These are phyloP conservation scores for Dendrocopos noguchii DNA, from an alignment of 2,113 vertebrate genomes.

Conservation along the genomic window DNA sequence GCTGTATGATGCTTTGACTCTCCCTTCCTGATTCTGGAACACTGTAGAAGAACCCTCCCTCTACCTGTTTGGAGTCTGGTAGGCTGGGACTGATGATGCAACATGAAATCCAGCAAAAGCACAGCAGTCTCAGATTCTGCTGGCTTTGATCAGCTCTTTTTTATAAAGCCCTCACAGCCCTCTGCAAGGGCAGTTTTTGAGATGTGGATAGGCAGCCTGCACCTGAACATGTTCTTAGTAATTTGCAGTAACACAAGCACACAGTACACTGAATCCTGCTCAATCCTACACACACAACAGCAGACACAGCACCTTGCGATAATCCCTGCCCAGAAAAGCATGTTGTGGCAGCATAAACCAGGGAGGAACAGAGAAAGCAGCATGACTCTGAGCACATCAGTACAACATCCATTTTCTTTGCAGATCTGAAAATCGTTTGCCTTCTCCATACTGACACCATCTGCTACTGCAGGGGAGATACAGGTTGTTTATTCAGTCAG, in stretches of 20 bases:
- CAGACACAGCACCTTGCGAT: neutral
- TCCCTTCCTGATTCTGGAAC: neutral
- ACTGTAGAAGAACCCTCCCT: neutral
- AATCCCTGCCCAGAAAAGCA: neutral
- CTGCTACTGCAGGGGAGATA: neutral
- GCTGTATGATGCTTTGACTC: neutral
- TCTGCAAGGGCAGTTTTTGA: neutral
- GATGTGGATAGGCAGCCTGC: neutral
- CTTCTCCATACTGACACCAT: neutral
- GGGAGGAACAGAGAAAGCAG: neutral
- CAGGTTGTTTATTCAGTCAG: neutral
- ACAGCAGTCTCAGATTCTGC: neutral
- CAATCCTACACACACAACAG: neutral
- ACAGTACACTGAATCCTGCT: neutral
- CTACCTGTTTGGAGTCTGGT: neutral
- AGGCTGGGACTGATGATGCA: neutral
- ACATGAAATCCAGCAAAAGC: neutral
- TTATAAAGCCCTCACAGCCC: neutral
- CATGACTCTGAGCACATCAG: neutral
- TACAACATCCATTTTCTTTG: neutral
- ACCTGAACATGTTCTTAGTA: neutral
- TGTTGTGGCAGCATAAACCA: neutral
- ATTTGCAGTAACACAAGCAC: neutral
- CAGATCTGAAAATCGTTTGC: neutral
- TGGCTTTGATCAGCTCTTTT: neutral